A percentile compares a stretch with the other conserved stretches of the same genome.
These are phyloP conservation scores for Rhinolophus sinicus DNA, from an alignment of 2,113 vertebrate genomes.

Conservation along the genomic window DNA sequence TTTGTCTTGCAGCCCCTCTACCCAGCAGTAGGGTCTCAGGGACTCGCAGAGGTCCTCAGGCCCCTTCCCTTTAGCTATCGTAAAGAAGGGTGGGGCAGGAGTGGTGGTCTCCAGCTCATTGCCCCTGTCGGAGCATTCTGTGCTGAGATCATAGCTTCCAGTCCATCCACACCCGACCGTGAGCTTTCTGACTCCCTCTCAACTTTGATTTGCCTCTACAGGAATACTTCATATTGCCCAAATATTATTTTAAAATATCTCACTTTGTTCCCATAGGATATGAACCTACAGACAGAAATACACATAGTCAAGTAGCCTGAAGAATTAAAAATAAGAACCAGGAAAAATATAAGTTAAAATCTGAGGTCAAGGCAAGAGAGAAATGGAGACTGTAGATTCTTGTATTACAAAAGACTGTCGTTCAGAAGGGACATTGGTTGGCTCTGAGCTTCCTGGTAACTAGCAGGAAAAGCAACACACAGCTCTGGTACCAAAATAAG, in stretches of 20 bases:
- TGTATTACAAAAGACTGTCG: background rate
- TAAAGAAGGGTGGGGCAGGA: background rate
- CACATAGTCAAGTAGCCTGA: background rate
- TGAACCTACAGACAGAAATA: background rate
- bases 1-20: background rate
- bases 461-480: background rate
- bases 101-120: background rate
- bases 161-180: background rate
- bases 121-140: background rate
- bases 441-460: background rate
- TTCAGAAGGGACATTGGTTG: background rate
- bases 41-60: background rate
- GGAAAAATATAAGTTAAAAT: background rate
- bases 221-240: background rate
- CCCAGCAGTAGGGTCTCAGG: background rate
- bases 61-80: background rate
- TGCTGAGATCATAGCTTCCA: background rate
- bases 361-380: background rate
- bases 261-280: background rate
- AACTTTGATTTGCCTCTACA: background rate
- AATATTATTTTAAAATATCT: slow-evolving; percentile 5
- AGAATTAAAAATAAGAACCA: background rate
- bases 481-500: background rate
- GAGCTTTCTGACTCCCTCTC: background rate
- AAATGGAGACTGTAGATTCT: background rate